Percentiles rank a stretch among this genome's conserved stretches.
These are phyloP conservation scores for Metalampra italica DNA, from an alignment of 2,888 invertebrate species.

Conservation along the genomic window DNA sequence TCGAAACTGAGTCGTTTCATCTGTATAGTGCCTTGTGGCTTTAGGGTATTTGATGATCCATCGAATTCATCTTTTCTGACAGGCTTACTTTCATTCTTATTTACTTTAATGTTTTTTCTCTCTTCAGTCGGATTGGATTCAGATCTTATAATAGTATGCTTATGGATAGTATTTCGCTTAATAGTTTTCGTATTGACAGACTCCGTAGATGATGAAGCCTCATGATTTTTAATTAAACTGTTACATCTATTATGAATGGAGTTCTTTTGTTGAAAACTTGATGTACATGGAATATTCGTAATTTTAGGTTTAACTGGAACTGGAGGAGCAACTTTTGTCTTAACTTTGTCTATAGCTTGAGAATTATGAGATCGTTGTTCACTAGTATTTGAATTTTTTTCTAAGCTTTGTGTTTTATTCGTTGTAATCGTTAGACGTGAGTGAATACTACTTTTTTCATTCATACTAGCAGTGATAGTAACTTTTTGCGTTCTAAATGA, in stretches of 20 bases:
- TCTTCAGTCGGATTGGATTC: conserved; percentile 40
- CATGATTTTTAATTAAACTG: conserved; percentile 31
- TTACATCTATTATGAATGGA: conserved; percentile 24
- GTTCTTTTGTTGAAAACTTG: conserved; percentile 30
- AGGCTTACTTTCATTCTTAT: conserved; percentile 22
- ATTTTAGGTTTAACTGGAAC: conserved; percentile 81
- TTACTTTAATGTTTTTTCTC: conserved; percentile 17
- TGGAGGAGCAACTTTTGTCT: conserved; percentile 80
- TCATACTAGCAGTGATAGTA: conserved; percentile 34
- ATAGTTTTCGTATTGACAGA: conserved; percentile 48
- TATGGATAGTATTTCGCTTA: conserved; percentile 45
- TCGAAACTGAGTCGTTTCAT: conserved; percentile 69
- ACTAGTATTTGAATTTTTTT: conserved; percentile 21
- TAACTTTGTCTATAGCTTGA: conserved; percentile 40
- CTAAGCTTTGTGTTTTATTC: conserved; percentile 25
- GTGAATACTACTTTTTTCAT: conserved; percentile 38
- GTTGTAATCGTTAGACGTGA: conserved; percentile 35
- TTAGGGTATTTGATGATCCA: conserved; percentile 26
- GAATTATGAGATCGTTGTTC: conserved; percentile 19
- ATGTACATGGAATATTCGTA: conserved; percentile 37
- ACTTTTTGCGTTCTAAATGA: conserved; percentile 50
- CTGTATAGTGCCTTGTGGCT: conserved; percentile 56
- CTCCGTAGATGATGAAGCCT: conserved; percentile 45
- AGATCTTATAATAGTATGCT: conserved; percentile 37
- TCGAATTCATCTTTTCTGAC: conserved; percentile 22